Percentiles rank a stretch among this genome's conserved stretches.
phyloP scores from a whole-genome alignment of 2,797 vertebrate species.

The Anolis apletophallus region DNA sequence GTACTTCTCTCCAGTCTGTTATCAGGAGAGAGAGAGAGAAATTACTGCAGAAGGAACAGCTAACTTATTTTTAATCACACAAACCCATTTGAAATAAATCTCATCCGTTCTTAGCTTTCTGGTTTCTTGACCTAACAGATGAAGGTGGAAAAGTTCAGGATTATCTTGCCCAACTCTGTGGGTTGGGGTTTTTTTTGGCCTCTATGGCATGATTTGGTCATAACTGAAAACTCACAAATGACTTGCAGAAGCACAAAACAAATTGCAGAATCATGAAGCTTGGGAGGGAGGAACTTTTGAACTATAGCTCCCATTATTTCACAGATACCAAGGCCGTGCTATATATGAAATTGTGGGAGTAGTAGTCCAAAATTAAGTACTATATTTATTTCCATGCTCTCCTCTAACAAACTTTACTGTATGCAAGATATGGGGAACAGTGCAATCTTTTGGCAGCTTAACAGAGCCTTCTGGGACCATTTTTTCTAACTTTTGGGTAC shows the following conservation, averaged over 20 bases:
- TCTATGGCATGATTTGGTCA: neutral
- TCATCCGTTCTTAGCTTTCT: neutral
- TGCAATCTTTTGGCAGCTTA: too few relatives aligned
- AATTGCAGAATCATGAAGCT: neutral
- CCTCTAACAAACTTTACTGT: too few relatives aligned
- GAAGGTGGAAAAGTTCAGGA: neutral
- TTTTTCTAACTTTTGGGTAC: too few relatives aligned
- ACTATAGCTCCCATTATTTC: neutral
- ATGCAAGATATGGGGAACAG: too few relatives aligned
- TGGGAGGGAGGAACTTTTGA: neutral
- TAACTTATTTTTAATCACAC: constrained; percentile 1
- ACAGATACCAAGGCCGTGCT: neutral
- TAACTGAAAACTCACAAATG: neutral
- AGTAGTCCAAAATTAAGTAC: neutral
- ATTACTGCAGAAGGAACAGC: neutral
- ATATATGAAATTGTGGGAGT: neutral
- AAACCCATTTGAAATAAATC: neutral
- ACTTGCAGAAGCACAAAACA: neutral
- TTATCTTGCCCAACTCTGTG: neutral
- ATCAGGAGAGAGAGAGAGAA: neutral
- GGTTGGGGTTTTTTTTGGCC: too few relatives aligned
- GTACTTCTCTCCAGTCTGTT: neutral
- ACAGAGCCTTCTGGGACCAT: too few relatives aligned
- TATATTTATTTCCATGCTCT: too few relatives aligned
- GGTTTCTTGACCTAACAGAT: neutral